Evolutionary conservation across 1,140 invertebrate genomes (phyloP), one percentile per base, ranked within the genome.

Genomic region (Neuroterus valhalla): DNA sequence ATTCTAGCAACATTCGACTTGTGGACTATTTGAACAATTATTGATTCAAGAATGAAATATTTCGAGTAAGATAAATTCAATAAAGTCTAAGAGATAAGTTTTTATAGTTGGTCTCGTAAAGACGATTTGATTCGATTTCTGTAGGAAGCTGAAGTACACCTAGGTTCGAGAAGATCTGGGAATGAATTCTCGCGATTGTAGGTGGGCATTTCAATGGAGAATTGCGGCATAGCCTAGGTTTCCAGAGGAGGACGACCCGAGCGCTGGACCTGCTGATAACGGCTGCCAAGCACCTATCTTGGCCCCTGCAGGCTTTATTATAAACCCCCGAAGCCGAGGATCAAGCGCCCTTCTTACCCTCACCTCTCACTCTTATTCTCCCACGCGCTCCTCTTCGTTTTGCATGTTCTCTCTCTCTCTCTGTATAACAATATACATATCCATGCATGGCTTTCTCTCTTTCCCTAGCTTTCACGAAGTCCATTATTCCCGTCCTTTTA

Each of bases 271-370:
- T 66, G 75, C 74, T 44, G 83, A 84, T 84, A 84, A 83, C 81
- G 79, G 31, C 68, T 74, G 71, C 71, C 72, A 76, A 74, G 71
- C 76, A 73, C 76, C 76, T 85, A 85, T 85, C 80, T 82, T 79
- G 78, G 67, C 72, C 72, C 73, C 78, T 73, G 76, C 79, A 83
- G 82, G 82, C 83, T 83, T 85, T 85, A 85, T 83, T 85, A 82
- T 85, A 83, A 83, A 83, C 80, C 74, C 68, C 74, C 76, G 71
- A 70, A 26, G 71, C 38, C 71, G 68, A 73, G 72, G 50, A 67
- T 66, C 72, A 12, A 55, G 17, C 66, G 5, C 55, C 43, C 23
- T 42, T 12, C 67, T 48, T 38, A 1, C 38, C 10, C 83, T 68
- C 66, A 42, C 26, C 55, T 31, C 55, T 11, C 23, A 15, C 26